phyloP scores from a whole-genome alignment of 2,113 vertebrate genomes.

The Cariama cristata region DNA sequence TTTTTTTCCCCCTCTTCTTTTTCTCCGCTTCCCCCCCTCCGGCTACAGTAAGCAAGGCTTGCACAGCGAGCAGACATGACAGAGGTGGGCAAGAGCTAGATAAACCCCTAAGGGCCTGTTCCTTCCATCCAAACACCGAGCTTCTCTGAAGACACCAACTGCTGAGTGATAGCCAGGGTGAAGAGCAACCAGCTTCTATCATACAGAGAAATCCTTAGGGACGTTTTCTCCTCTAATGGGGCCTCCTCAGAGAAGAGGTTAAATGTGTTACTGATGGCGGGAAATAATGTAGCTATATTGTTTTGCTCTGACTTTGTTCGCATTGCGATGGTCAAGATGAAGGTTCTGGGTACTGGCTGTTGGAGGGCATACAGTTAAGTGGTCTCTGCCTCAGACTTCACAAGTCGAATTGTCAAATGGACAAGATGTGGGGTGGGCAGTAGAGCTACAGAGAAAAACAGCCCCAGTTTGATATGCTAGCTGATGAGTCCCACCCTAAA shows the following conservation, averaged over 20 bases:
- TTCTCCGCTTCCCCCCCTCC: background rate
- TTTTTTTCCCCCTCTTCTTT: accelerated
- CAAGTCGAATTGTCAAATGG: background rate
- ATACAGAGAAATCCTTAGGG: background rate
- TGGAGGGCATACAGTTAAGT: background rate
- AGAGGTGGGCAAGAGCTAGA: background rate
- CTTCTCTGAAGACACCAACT: background rate
- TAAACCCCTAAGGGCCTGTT: background rate
- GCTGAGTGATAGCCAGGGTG: background rate
- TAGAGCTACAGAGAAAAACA: background rate
- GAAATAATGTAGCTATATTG: background rate
- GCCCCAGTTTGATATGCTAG: background rate
- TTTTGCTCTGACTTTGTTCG: background rate
- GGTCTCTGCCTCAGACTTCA: background rate
- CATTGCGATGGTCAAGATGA: background rate
- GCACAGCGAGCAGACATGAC: too few relatives aligned
- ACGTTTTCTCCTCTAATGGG: background rate
- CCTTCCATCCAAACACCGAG: background rate
- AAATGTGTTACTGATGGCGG: background rate
- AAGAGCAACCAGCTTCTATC: background rate
- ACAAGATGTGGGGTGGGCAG: background rate
- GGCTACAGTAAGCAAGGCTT: background rate
- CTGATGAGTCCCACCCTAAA: background rate
- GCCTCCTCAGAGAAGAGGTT: background rate
- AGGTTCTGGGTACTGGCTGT: background rate